Conservation (phyloP, 2,888 invertebrate species). For the Euzophera pinguis region DNA sequence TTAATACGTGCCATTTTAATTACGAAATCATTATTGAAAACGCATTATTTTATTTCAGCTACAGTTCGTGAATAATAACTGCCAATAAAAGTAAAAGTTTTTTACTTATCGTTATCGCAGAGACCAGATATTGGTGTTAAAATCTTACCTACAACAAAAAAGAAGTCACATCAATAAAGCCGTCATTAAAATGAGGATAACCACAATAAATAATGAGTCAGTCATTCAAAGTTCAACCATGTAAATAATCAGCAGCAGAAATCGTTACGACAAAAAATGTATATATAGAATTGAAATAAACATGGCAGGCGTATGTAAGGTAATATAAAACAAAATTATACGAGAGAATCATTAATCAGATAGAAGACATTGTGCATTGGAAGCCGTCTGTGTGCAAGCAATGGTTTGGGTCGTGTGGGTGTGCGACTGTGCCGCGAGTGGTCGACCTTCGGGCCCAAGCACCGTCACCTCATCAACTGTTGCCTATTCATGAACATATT, state of each 20-base stretch:
- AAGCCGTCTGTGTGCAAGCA: slow-evolving; percentile 8
- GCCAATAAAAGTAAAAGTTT: no score
- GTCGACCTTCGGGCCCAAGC: slow-evolving; percentile 64
- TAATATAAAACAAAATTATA: slow-evolving; percentile 3
- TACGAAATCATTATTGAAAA: no score
- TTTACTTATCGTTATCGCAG: slow-evolving; percentile 16
- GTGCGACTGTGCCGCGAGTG: slow-evolving; percentile 50
- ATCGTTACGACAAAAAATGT: no score
- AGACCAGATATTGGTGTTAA: slow-evolving; percentile 32
- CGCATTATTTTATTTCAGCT: no score
- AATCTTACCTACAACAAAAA: slow-evolving; percentile 51
- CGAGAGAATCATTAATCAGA: slow-evolving; percentile 1
- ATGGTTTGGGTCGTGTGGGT: slow-evolving; percentile 37
- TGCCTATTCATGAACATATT: slow-evolving; percentile 49
- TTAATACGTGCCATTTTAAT: no score
- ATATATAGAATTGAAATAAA: no score
- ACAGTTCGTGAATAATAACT: no score
- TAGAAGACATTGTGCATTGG: slow-evolving; percentile 4
- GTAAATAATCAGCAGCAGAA: no score
- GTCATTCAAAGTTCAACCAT: no score
- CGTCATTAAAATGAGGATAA: slow-evolving; percentile 28
- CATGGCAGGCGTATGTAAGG: no score
- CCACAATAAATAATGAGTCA: background rate
- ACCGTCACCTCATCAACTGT: slow-evolving; percentile 58
- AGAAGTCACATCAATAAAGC: slow-evolving; percentile 37